phyloP scores from a whole-genome alignment of 37 sponge, comb jelly and placozoan genomes.

The Dysidea cf. avara region DNA sequence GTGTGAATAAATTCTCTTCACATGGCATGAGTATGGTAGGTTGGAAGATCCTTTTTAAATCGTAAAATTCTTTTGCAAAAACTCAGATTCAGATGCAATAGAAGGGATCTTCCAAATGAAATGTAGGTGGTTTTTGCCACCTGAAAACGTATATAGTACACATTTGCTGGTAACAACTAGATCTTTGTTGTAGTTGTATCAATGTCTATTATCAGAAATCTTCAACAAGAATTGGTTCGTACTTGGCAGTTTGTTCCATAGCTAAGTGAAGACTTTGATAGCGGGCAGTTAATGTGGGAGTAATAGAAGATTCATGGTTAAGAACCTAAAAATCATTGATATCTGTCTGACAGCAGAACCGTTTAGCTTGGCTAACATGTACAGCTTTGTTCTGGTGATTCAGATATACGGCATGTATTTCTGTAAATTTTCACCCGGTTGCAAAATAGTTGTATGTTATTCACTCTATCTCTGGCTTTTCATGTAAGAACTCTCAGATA shows the following conservation, averaged over 20 bases:
- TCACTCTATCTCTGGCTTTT: no score
- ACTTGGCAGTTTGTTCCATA: neutral
- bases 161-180: conserved; percentile 41
- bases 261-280: conserved; percentile 36
- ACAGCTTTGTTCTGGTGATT: conserved; percentile 19
- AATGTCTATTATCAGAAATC: conserved; percentile 4
- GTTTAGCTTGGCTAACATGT: conserved; percentile 9
- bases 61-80: conserved; percentile 27
- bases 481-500: no score
- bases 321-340: conserved; percentile 35
- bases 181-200: conserved; percentile 39
- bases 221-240: conserved; percentile 29
- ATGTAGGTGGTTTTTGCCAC: conserved; percentile 48
- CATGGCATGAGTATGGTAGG: conserved; percentile 45
- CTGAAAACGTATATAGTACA: conserved; percentile 31
- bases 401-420: no score
- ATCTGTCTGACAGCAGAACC: conserved; percentile 16
- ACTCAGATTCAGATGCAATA: conserved; percentile 16
- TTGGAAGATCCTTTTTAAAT: conserved; percentile 26
- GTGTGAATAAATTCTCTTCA: conserved; percentile 39
- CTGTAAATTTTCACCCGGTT: no score
- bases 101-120: conserved; percentile 49
- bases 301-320: neutral
- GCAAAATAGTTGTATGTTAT: no score
- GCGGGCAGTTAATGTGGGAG: conserved; percentile 18